A percentile compares a stretch with the other conserved stretches of the same genome.
These are phyloP conservation scores for Zosterops pallidus DNA, from an alignment of 2,113 vertebrate genomes.

Conservation along the genomic window DNA sequence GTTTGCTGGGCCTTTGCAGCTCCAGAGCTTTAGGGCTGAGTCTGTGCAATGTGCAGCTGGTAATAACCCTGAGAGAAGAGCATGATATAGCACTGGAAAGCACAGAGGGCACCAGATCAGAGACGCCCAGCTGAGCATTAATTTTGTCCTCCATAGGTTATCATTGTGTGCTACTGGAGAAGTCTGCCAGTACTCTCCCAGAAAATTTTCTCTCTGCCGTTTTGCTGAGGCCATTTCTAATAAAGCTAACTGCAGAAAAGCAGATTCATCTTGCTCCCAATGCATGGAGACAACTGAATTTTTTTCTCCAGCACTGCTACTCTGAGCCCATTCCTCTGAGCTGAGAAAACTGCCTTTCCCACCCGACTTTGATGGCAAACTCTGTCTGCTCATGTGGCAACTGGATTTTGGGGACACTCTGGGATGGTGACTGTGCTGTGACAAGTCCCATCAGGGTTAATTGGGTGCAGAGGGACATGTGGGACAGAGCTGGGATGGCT, in stretches of 20 bases:
- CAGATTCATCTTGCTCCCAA: neutral
- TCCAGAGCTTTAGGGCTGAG: neutral
- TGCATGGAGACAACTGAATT: neutral
- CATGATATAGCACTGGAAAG: neutral
- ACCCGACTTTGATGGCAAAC: neutral
- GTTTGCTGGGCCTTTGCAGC: neutral
- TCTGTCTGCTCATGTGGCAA: neutral
- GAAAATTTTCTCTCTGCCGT: neutral
- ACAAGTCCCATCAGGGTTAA: neutral
- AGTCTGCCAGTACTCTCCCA: neutral
- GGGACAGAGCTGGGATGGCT: neutral
- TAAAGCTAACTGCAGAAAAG: neutral
- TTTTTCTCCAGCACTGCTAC: neutral
- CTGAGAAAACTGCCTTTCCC: neutral
- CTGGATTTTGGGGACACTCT: neutral
- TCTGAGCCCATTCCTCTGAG: neutral
- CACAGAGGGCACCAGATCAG: neutral
- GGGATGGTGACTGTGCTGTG: neutral
- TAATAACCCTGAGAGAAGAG: neutral
- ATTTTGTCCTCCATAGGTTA: neutral
- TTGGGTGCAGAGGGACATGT: accelerated
- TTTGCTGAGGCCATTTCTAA: neutral
- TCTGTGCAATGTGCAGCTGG: neutral
- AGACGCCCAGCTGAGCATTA: neutral
- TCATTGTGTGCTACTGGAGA: neutral